These are phyloP conservation scores for Orthochromis indermauri DNA, from an alignment of 2,113 vertebrate species.

Conservation along the genomic window DNA sequence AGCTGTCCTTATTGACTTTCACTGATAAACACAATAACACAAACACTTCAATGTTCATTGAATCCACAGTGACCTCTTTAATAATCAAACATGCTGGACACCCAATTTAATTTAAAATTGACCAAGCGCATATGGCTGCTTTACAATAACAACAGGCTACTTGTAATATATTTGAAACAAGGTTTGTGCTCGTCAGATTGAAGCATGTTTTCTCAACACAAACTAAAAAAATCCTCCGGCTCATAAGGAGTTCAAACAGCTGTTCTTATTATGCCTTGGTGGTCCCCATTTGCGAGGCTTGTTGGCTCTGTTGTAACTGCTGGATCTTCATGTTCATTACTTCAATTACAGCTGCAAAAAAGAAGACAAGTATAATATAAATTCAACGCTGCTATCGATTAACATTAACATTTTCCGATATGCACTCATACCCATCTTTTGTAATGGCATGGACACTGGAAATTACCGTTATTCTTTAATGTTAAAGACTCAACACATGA, in stretches of 20 bases:
- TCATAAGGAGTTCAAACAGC: not conserved
- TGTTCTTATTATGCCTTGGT: conserved; percentile 72
- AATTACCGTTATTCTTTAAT: not conserved
- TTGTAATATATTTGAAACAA: not conserved
- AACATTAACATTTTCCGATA: not conserved
- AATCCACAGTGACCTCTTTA: conserved; percentile 6
- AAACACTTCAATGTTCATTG: not conserved
- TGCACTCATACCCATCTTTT: not conserved
- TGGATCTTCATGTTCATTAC: conserved; percentile 92
- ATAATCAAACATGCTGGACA: not conserved
- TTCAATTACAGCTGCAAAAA: conserved; percentile 81
- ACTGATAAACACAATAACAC: not conserved
- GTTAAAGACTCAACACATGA: not conserved
- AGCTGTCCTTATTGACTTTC: not conserved
- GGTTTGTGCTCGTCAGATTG: not conserved
- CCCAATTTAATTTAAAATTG: not conserved
- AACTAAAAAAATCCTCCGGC: not conserved
- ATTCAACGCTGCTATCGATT: not conserved
- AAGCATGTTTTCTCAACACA: not conserved
- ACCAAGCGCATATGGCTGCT: not conserved
- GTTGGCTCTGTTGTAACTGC: conserved; percentile 81
- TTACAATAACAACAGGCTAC: not conserved
- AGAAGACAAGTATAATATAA: not conserved
- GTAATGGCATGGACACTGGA: not conserved
- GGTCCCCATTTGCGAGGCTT: conserved; percentile 71